Evolutionary conservation across 2,888 invertebrate genomes (phyloP).

Genomic region (Agriotes lineatus): DNA sequence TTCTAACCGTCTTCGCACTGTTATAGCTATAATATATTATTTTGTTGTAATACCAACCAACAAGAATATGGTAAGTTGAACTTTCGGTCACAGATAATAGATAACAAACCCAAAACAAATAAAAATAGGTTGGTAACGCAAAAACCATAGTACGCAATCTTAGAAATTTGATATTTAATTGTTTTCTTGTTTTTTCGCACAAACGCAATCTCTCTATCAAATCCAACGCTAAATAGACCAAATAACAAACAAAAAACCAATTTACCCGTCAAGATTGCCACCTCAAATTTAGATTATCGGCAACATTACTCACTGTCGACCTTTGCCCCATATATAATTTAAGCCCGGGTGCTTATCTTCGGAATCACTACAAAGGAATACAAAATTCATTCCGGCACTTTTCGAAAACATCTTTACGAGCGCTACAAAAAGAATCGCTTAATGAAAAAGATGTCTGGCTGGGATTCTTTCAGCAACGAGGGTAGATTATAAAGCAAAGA

Average conservation of each 20-base stretch:
- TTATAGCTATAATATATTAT: no score
- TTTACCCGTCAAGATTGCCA: slow-evolving; percentile 10
- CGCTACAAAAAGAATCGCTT: not conserved
- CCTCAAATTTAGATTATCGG: slow-evolving; percentile 10
- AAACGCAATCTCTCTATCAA: not conserved
- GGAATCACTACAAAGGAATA: not conserved
- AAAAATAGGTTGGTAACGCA: no score
- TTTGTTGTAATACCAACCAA: no score
- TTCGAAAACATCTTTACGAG: slow-evolving; percentile 3
- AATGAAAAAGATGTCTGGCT: slow-evolving; percentile 6
- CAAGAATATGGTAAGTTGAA: no score
- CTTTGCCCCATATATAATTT: slow-evolving; percentile 9
- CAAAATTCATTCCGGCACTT: slow-evolving; percentile 2
- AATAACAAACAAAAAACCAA: slow-evolving; percentile 9
- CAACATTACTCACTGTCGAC: slow-evolving; percentile 9
- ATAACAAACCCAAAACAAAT: no score
- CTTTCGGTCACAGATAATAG: no score
- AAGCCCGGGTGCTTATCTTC: slow-evolving; percentile 1
- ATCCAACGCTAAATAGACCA: not conserved
- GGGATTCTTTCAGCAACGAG: slow-evolving; percentile 1
- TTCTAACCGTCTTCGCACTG: no score
- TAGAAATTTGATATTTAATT: no score
- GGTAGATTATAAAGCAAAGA: not conserved
- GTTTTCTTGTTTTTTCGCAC: no score
- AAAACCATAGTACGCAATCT: no score